These are phyloP conservation scores for Calephelis perditalis DNA, from an alignment of 2,888 invertebrate species.

Conservation along the genomic window DNA sequence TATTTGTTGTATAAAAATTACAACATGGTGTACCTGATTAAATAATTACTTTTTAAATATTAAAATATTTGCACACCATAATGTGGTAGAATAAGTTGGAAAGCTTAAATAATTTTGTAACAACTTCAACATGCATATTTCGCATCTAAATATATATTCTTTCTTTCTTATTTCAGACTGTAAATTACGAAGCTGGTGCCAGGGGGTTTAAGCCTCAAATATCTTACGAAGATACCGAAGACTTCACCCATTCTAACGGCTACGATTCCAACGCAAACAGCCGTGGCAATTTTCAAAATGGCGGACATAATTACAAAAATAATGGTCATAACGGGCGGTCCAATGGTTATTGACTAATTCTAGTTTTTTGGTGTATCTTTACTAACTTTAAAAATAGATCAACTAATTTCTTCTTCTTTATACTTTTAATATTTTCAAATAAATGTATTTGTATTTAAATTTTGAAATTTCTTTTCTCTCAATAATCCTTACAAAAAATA, in stretches of 20 bases:
- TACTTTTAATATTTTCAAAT: constrained; percentile 4
- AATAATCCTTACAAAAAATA: too few relatives aligned
- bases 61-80: too few relatives aligned
- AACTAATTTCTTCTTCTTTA: too few relatives aligned
- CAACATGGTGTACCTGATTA: too few relatives aligned
- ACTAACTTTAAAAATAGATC: too few relatives aligned
- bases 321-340: constrained; percentile 28
- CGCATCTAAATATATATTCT: background rate
- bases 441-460: constrained; percentile 14
- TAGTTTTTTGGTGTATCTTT: too few relatives aligned
- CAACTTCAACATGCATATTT: too few relatives aligned
- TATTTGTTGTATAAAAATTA: too few relatives aligned
- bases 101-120: too few relatives aligned
- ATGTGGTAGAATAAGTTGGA: too few relatives aligned
- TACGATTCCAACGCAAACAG: constrained; percentile 55
- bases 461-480: background rate
- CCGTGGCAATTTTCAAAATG: constrained; percentile 34
- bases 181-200: constrained; percentile 84
- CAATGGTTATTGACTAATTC: constrained; percentile 33
- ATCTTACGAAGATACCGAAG: constrained; percentile 79
- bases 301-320: constrained; percentile 37
- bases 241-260: constrained; percentile 43
- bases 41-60: too few relatives aligned
- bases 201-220: constrained; percentile 83
- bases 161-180: constrained; percentile 61